phyloP scores from a whole-genome alignment of 1,140 invertebrate species.

The Portunus trituberculatus region DNA sequence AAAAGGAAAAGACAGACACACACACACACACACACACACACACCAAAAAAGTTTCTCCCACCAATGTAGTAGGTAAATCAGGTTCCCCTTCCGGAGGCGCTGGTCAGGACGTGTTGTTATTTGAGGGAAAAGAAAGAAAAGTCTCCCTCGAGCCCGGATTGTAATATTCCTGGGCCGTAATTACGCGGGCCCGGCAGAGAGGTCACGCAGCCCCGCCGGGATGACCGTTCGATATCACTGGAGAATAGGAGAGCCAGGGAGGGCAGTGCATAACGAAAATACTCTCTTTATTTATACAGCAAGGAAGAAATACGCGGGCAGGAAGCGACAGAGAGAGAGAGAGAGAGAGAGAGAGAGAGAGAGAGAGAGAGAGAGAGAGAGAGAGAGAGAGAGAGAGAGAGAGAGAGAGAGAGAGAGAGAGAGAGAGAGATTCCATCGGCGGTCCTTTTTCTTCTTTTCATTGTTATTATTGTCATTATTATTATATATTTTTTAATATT shows the following conservation, averaged over 20 bases:
- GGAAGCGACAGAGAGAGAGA: background rate
- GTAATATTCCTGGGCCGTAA: background rate
- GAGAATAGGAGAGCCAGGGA: background rate
- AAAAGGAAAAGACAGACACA: too few relatives aligned
- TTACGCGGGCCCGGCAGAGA: background rate
- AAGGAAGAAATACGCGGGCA: background rate
- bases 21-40: too few relatives aligned
- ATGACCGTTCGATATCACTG: background rate
- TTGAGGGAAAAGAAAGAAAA: constrained; percentile 23
- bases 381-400: background rate
- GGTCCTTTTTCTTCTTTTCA: too few relatives aligned
- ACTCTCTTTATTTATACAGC: background rate
- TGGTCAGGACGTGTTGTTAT: background rate
- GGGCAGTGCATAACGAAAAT: background rate
- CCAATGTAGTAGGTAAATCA: too few relatives aligned
- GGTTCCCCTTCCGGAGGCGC: background rate
- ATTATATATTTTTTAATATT: too few relatives aligned
- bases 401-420: background rate
- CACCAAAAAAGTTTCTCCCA: too few relatives aligned
- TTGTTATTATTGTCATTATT: too few relatives aligned
- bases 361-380: background rate
- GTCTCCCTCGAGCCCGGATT: constrained; percentile 3
- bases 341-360: background rate
- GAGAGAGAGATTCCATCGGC: too few relatives aligned
- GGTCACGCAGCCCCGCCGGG: constrained; percentile 2